These are phyloP conservation scores for Drosophila antonietae DNA, from an alignment of 2,888 invertebrate genomes.

Conservation along the genomic window DNA sequence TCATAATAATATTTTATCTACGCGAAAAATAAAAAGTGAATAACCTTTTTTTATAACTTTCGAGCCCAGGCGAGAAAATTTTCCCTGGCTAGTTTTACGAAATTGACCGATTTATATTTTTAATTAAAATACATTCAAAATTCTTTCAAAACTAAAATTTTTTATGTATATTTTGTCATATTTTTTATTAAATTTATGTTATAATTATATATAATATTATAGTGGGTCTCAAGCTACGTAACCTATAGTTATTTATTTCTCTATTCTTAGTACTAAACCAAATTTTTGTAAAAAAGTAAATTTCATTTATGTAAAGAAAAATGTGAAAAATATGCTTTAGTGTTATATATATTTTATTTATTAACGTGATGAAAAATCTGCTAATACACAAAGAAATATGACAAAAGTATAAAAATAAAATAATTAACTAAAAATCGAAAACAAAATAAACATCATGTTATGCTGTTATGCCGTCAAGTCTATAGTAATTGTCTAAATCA, in stretches of 20 bases:
- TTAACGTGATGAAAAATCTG: conserved; percentile 49
- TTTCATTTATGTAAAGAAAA: conserved; percentile 67
- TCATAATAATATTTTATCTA: not conserved
- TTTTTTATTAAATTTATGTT: conserved; percentile 15
- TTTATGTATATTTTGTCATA: conserved; percentile 18
- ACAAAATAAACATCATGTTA: conserved; percentile 58
- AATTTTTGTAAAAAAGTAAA: conserved; percentile 62
- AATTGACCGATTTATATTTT: conserved; percentile 1
- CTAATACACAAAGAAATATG: conserved; percentile 52
- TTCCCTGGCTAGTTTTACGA: not conserved
- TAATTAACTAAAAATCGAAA: conserved; percentile 48
- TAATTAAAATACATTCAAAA: conserved; percentile 6
- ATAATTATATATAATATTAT: conserved; percentile 42
- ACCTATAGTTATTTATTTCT: conserved; percentile 53
- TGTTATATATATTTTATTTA: conserved; percentile 60
- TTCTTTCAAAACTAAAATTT: conserved; percentile 29
- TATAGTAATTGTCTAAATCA: conserved; percentile 15
- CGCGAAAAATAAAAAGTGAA: not conserved
- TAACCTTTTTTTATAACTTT: not conserved
- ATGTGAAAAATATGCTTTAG: conserved; percentile 70
- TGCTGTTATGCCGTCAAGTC: conserved; percentile 60
- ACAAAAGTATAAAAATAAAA: conserved; percentile 64
- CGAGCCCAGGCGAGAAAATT: not conserved
- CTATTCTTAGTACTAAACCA: conserved; percentile 62
- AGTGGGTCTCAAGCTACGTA: conserved; percentile 76